Base-by-base conservation (phyloP, 1,140 invertebrate species). In the Uloborus diversus region DNA sequence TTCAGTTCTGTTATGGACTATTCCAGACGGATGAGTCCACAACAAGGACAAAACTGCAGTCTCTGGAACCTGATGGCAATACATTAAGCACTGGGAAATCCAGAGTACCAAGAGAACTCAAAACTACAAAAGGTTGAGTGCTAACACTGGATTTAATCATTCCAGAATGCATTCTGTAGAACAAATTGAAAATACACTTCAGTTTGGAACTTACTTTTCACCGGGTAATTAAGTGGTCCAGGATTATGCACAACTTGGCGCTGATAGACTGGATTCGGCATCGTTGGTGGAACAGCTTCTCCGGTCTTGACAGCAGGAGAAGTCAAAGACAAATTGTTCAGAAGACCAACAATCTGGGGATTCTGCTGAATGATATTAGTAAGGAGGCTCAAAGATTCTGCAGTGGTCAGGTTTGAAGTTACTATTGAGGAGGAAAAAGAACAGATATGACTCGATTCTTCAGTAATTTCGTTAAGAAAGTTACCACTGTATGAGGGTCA, bases 281-380 rank as follows among this genome's bases (percentile, higher is more conserved):
- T 14, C 17, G 27, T 20, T 35, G 13, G 59, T 13, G 28, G 37
- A 11, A 59, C 7, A 4, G 17, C 11, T 25, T 57, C 51, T 3
- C 33, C 47, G 17, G 5, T 33, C 14, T 61, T 79, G 25, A 13
- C 25, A 17, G 32, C 20, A 20, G 76, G 61, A 30, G 65, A 78
- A 17, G 62, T 53, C 9, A 37, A 49, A 2, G 65, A 79, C 17
- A 68, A 33, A 23, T 47, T 79, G 35, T 61, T 79, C 7, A 68
- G n/a, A 5, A 79, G 37, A 13, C 65, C 64, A 2, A 68, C 51
- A 13, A 79, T 61, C 28, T 79, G 76, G 1, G 76, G 76, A 62
- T 79, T 68, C 17, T 68, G 76, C 61, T 68, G 64, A 47, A 78
- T 57, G 30, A 78, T 78, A 23, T 69, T 79, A 20, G 25, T 79